Evolutionary conservation across 1,140 invertebrate genomes (phyloP), one percentile per base, ranked within the genome.

Genomic region (Harlomillsia oculata): DNA sequence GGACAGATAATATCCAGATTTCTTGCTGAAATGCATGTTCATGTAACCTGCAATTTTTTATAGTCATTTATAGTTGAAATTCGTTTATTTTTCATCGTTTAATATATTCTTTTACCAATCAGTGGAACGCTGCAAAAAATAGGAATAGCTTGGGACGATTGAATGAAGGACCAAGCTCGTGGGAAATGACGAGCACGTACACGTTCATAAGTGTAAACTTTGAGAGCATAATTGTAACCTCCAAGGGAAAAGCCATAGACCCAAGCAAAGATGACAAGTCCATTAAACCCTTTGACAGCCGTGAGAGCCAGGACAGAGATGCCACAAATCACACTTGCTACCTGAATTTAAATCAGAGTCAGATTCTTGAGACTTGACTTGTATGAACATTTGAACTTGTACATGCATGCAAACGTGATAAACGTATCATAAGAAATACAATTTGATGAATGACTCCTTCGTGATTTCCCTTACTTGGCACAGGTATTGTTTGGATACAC

Each of bases 151-250:
- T 90, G 87, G 2, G 84, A 85, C 65, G 83, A 89, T 69, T 89
- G 87, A n/a, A 91, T 82, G 70, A 87, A 91, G 43, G 86, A 85
- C 88, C 88, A 93, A 0, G 87, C 87, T 49, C 85, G 76, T 0
- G 87, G 84, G 70, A 91, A 91, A 69, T 91, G 86, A 53, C 86
- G 76, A 0, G 86, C 85, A 34, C 86, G 74, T 6, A 90, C 86
- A 61, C 85, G 76, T 69, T 91, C 87, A 67, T 89, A 88, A 0
- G 84, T 87, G 72, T 89, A 89, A 80, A 90, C 87, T 71, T 90
- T 90, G 28, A 91, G 74, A 14, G 85, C 84, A 67, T 90, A 90
- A 68, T 87, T 83, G 72, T 89, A 89, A 6, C 85, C 87, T 18
- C 84, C 84, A 11, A 68, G 46, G n/a, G 66, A 60, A 68, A 81